phyloP scores from a whole-genome alignment of 2,888 invertebrate species.

The Ryuthela nishihirai region DNA sequence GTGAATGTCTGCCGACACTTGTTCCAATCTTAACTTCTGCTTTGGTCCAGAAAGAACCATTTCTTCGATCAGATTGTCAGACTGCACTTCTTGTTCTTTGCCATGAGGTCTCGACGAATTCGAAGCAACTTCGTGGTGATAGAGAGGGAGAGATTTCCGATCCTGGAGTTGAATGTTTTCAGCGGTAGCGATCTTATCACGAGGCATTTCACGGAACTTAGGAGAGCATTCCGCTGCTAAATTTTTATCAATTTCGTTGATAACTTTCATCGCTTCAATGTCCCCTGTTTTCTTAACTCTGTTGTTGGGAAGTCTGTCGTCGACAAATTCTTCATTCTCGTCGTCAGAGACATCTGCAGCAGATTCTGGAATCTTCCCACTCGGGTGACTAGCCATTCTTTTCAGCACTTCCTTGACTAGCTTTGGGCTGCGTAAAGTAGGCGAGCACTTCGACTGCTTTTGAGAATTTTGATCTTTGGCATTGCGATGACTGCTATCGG shows the following conservation, averaged over 20 bases:
- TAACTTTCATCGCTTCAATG: slow-evolving; percentile 19
- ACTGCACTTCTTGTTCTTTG: slow-evolving; percentile 21
- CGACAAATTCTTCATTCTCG: slow-evolving; percentile 23
- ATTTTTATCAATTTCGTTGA: slow-evolving; percentile 16
- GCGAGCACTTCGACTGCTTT: background rate
- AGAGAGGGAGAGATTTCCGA: too few species aligned
- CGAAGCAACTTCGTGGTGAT: too few species aligned
- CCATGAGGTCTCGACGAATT: too few species aligned
- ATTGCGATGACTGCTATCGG: background rate
- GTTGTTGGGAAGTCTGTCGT: slow-evolving; percentile 3
- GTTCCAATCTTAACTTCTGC: too few species aligned
- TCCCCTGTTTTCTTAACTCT: too few species aligned
- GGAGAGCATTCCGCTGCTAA: too few species aligned
- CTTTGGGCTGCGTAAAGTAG: slow-evolving; percentile 14
- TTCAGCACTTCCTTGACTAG: slow-evolving; percentile 33
- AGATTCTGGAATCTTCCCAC: slow-evolving; percentile 9
- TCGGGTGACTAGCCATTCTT: slow-evolving; percentile 24
- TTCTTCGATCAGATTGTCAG: slow-evolving; percentile 36
- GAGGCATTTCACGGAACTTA: too few species aligned
- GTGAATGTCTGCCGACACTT: too few species aligned
- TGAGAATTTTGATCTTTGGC: background rate
- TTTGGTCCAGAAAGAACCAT: too few species aligned
- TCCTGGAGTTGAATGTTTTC: too few species aligned
- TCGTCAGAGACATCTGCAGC: slow-evolving; percentile 8
- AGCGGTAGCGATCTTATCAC: too few species aligned